Evolutionary conservation across 2,888 invertebrate genomes (phyloP).

Genomic region (Ennomos fuscantarius): DNA sequence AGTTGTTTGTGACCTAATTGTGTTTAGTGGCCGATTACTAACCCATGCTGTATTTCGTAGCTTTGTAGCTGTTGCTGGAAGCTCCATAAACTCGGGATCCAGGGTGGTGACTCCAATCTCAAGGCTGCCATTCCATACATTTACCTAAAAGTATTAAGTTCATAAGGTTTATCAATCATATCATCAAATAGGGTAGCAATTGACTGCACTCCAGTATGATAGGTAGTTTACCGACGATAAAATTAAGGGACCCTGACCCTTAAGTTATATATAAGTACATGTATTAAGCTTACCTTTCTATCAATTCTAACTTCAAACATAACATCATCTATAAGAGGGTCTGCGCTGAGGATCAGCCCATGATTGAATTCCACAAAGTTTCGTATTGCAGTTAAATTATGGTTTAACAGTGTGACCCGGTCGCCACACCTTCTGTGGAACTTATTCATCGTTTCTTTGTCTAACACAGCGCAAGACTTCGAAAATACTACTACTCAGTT

Average conservation of each 20-base stretch:
- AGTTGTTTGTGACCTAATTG: background rate
- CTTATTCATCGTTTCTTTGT: conserved; percentile 66
- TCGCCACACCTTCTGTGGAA: conserved; percentile 94
- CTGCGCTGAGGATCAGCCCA: conserved; percentile 93
- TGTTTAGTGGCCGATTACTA: conserved; percentile 21
- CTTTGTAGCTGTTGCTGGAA: conserved; percentile 93
- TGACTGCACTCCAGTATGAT: no score
- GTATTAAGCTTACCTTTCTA: conserved; percentile 89
- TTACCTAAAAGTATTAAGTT: conserved; percentile 82
- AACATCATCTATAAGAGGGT: conserved; percentile 91
- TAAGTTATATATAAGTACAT: background rate
- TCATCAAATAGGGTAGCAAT: no score
- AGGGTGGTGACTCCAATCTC: conserved; percentile 97
- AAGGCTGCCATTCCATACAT: conserved; percentile 97
- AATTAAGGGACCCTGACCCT: no score
- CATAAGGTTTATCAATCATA: background rate
- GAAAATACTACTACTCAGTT: background rate
- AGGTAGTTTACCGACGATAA: no score
- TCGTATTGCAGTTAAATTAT: conserved; percentile 92
- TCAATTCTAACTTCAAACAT: conserved; percentile 95
- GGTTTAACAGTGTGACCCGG: conserved; percentile 92
- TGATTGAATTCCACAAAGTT: conserved; percentile 94
- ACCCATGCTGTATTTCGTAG: conserved; percentile 94
- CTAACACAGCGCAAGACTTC: background rate
- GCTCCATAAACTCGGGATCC: conserved; percentile 94